Evolutionary conservation across 1,140 invertebrate species (phyloP).

Genomic region (Drosophila sulfurigaster): DNA sequence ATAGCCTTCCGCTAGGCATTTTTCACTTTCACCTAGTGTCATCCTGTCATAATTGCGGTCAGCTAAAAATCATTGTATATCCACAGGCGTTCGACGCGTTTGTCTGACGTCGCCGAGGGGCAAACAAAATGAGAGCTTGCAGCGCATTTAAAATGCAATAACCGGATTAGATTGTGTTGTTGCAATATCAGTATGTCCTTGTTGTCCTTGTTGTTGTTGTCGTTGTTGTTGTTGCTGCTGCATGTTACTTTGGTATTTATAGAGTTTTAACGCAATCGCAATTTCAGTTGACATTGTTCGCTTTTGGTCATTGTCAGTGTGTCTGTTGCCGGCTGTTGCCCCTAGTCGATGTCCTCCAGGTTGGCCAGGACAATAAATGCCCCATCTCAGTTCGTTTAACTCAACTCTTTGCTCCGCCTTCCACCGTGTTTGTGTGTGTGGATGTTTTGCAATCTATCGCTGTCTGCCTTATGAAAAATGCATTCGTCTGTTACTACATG

Average conservation of each 20-base stretch:
- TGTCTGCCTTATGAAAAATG: constrained; percentile 81
- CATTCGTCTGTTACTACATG: constrained; percentile 67
- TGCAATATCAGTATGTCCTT: constrained; percentile 73
- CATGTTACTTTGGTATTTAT: constrained; percentile 83
- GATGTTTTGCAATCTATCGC: constrained; percentile 38
- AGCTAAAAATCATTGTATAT: constrained; percentile 38
- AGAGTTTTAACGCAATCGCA: constrained; percentile 84
- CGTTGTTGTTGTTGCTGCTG: constrained; percentile 50
- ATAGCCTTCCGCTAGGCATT: not conserved
- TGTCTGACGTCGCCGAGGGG: constrained; percentile 21
- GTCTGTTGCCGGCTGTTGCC: constrained; percentile 16
- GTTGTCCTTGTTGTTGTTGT: constrained; percentile 28
- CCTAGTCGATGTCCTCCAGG: constrained; percentile 60
- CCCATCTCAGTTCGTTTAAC: not conserved
- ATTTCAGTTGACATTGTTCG: constrained; percentile 81
- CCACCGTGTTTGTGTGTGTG: not conserved
- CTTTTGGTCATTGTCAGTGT: constrained; percentile 64
- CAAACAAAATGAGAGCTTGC: constrained; percentile 59
- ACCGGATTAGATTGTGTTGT: constrained; percentile 82
- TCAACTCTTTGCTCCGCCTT: not conserved
- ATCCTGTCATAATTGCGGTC: constrained; percentile 20
- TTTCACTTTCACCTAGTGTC: constrained; percentile 1
- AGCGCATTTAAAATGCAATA: constrained; percentile 81
- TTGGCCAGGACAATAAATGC: constrained; percentile 8
- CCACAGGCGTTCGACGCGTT: constrained; percentile 29